Conservation (phyloP, 2,113 vertebrate species). For the Conger conger region DNA sequence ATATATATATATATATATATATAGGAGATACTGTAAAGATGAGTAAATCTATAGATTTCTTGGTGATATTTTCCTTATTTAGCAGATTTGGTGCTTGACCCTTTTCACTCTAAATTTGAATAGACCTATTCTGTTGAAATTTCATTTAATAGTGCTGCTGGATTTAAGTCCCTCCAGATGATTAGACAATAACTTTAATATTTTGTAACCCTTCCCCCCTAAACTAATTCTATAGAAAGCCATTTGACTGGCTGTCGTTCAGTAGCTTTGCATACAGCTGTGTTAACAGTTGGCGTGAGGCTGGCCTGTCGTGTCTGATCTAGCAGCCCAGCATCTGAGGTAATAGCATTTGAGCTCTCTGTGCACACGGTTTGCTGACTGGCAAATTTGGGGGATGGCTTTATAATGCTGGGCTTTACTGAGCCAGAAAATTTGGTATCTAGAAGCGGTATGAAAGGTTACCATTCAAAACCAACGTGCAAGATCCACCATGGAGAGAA, state of each 20-base stretch:
- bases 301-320: constrained; percentile 8
- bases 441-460: constrained; percentile 55
- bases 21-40: neutral
- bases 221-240: constrained; percentile 44
- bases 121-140: constrained; percentile 7
- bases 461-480: constrained; percentile 36
- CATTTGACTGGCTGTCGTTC: constrained; percentile 56
- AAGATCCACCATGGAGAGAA: constrained; percentile 15
- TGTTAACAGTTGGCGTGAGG: constrained; percentile 39
- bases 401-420: constrained; percentile 31
- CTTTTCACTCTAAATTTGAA: neutral
- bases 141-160: neutral
- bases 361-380: constrained; percentile 31
- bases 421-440: constrained; percentile 59
- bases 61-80: neutral
- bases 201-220: constrained; percentile 43
- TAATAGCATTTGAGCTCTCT: constrained; percentile 12
- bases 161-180: constrained; percentile 22
- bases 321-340: constrained; percentile 14
- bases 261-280: constrained; percentile 63
- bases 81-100: neutral
- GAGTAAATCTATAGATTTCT: neutral
- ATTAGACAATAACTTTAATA: constrained; percentile 40
- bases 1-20: neutral
- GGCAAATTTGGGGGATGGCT: constrained; percentile 29